Evolutionary conservation across 2,113 vertebrate species (phyloP).

Genomic region (Paracanthobrama guichenoti): DNA sequence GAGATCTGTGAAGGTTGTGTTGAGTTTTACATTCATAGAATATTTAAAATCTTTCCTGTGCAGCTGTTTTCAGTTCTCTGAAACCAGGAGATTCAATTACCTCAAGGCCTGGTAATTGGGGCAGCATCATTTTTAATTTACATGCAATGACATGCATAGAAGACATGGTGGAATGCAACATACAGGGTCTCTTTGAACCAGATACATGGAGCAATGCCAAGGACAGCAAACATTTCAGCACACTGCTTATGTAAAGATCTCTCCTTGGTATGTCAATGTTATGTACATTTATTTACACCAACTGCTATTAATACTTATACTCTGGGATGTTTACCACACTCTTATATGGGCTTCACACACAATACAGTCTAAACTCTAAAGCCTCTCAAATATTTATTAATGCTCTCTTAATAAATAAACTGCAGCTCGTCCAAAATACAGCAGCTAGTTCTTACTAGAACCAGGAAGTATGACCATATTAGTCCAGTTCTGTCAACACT

Average conservation of each 20-base stretch:
- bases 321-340: background rate
- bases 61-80: constrained; percentile 43
- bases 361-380: background rate
- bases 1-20: background rate
- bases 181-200: constrained; percentile 31
- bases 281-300: constrained; percentile 4
- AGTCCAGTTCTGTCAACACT: no score
- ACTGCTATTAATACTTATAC: constrained; percentile 12
- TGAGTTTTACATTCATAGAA: constrained; percentile 36
- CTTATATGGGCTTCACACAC: background rate
- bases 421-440: no score
- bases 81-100: constrained; percentile 55
- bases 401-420: no score
- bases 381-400: no score
- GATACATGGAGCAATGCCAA: background rate
- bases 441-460: no score
- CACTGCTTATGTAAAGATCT: background rate
- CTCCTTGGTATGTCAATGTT: background rate
- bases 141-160: constrained; percentile 32
- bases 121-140: constrained; percentile 49
- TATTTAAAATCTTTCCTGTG: constrained; percentile 45
- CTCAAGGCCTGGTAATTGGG: constrained; percentile 31
- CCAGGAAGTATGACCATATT: no score
- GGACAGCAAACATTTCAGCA: background rate
- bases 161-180: background rate